Evolutionary conservation across 2,797 vertebrate genomes (phyloP), one percentile per base, ranked within the genome.

Genomic region (Vespertilio murinus): DNA sequence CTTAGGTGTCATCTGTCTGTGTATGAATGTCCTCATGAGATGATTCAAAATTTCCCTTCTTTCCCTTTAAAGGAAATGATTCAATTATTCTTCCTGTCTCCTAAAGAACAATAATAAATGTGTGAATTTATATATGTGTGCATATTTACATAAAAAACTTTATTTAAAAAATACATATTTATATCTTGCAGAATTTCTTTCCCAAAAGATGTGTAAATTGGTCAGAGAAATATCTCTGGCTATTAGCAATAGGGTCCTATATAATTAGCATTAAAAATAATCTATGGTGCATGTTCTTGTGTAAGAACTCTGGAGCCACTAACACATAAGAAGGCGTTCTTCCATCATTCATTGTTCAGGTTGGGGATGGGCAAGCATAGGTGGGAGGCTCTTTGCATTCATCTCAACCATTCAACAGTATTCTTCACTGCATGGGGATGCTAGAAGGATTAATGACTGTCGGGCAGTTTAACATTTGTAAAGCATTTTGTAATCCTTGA

Each of bases 401-500:
- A n/a, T 74, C 23, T 45, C 42, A 56, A 47, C 14, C 17, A 23
- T 59, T 89, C 33, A 0, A 2, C 40, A 33, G 30, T 10, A 18
- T 78, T 78, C 40, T 85, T 90, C 65, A 90, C 42, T 79, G 61
- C 61, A 54, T 0, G 0, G 10, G 3, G 7, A 3, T 33, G 13
- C 17, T 54, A 4, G 17, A 69, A 87, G 54, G n/a, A 74, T 64
- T 90, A 7, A 54, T 52, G 64, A 28, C 71, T 69, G 25, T 75
- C 69, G 38, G 40, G n/a, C 30, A 65, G 64, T 13, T 35, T 71
- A 73, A 69, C 18, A 47, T n/a, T 74, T 69, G 13, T 64, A 65
- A 65, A 70, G 52, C 22, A 71, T 75, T 94, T 79, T 95, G 23
- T 79, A 79, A 86, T 71, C 79, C 13, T 52, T 80, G 47, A 74